A percentile compares a stretch with the other conserved stretches of the same genome.
Conservation (phyloP, 35 echinoderm and acorn worm genomes). For the Apostichopus californicus region DNA sequence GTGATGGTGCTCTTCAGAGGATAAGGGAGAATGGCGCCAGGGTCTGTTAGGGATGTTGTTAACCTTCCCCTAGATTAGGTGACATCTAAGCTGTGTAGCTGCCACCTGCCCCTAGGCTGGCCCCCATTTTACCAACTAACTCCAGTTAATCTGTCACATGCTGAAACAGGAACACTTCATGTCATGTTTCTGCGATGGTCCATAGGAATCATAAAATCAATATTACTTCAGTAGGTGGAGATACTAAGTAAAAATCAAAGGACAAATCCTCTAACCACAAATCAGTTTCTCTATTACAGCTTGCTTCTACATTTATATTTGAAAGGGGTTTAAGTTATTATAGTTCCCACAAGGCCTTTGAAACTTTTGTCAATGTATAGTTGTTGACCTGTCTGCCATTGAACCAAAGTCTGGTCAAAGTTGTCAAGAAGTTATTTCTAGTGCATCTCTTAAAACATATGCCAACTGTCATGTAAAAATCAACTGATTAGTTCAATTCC, state of each 20-base stretch:
- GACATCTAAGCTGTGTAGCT: neutral
- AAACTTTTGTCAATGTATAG: neutral
- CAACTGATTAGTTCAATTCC: neutral
- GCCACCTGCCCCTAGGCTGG: neutral
- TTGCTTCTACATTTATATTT: constrained; percentile 7
- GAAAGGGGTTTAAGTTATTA: constrained; percentile 14
- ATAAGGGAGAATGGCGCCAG: neutral
- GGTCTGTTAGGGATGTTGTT: neutral
- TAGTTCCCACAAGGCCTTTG: constrained; percentile 21
- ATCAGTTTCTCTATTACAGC: neutral
- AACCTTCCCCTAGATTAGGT: neutral
- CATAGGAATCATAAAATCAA: constrained; percentile 33
- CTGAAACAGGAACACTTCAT: neutral
- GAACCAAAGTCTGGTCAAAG: neutral
- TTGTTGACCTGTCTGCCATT: neutral
- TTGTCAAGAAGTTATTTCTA: neutral
- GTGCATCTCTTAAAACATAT: neutral
- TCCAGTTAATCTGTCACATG: neutral
- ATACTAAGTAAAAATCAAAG: neutral
- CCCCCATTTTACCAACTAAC: neutral
- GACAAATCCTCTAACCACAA: neutral
- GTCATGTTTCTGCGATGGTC: neutral
- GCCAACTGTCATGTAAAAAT: neutral
- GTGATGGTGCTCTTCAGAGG: neutral
- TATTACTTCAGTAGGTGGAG: neutral